phyloP scores from a whole-genome alignment of 2,113 vertebrate genomes.

The Chaetodon trifascialis region DNA sequence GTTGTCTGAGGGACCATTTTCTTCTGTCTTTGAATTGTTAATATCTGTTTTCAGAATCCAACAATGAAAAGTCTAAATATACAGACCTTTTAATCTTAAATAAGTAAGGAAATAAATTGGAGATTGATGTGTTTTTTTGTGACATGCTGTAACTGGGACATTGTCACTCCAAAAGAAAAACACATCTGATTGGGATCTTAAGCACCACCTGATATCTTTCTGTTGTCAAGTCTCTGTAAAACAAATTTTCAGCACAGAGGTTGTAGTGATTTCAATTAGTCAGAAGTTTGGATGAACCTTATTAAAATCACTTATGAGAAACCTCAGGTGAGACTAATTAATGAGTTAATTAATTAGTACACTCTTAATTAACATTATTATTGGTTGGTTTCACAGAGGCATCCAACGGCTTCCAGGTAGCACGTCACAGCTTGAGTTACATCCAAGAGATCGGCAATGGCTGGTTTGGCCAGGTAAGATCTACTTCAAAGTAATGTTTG shows the following conservation, averaged over 20 bases:
- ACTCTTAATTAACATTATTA: slow-evolving; percentile 3
- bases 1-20: background rate
- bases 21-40: background rate
- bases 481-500: background rate
- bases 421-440: slow-evolving; percentile 95
- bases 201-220: background rate
- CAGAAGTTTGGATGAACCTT: background rate
- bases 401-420: slow-evolving; percentile 87
- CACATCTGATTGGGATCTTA: background rate
- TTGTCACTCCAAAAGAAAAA: too few species aligned
- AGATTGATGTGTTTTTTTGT: background rate
- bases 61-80: background rate
- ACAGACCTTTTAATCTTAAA: background rate
- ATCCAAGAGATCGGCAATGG: slow-evolving; percentile 98
- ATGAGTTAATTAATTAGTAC: background rate
- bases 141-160: too few species aligned
- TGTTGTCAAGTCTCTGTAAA: too few species aligned
- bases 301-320: too few species aligned
- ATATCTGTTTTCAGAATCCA: too few species aligned
- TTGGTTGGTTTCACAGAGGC: slow-evolving; percentile 85
- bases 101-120: too few species aligned
- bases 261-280: too few species aligned
- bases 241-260: too few species aligned
- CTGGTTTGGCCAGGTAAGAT: slow-evolving; percentile 96
- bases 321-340: too few species aligned